Base-by-base conservation (phyloP, 2,888 invertebrate genomes). In the Pediacus dermestoides region DNA sequence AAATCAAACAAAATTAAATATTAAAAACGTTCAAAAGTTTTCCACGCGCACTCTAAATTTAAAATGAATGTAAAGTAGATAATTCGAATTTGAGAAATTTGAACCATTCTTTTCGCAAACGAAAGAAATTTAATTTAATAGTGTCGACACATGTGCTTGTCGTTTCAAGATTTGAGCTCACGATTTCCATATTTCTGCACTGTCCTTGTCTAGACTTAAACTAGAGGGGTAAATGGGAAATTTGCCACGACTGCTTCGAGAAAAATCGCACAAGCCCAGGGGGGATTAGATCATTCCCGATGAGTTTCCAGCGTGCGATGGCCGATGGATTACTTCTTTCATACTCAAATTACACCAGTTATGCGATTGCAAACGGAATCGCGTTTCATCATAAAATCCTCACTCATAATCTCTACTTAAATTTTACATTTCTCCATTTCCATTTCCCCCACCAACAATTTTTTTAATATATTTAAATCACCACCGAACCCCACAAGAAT, bases 1-100 rank as follows among this genome's bases (percentile, higher is more conserved):
- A 70, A 70, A 70, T 70, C 70, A 70, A 68, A 66, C 62, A 60
- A 66, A 68, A 70, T 70, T 70, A 70, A 68, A 70, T 70, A 70
- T 70, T 69, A 68, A 69, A 69, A 70, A 68, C 68, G 68, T 64
- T 67, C 61, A 61, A 66, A 28, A 66, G 54, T 66, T 67, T 64
- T 61, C 61, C 57, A 59, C 60, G 63, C 61, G 64, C 64, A 63
- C 60, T 65, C 66, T 66, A 68, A 69, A 69, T 69, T 70, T 67
- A 66, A 68, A 70, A 69, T 67, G 67, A 68, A 69, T 70, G 68
- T 69, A 70, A 69, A 69, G 68, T 67, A 70, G 68, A 70, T 70
- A 70, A 70, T 70, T 68, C 68, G 68, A 68, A 67, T 68, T 67
- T 68, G 65, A 67, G 66, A 67, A 68, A 68, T 68, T 68, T 63